Base-by-base conservation (phyloP, 1,140 invertebrate genomes). In the Plodia interpunctella region DNA sequence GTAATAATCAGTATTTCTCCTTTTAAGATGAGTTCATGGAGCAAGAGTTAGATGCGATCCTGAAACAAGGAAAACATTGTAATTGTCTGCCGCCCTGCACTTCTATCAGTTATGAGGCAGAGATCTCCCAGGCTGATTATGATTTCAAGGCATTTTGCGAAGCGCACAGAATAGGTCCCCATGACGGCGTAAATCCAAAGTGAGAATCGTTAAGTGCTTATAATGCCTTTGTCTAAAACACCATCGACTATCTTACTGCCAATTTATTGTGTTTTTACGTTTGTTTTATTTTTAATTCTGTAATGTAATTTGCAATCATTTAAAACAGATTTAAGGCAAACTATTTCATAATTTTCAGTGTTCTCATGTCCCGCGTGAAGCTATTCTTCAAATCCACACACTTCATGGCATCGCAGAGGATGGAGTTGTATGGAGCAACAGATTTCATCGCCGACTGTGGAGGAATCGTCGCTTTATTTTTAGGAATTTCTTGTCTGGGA, bases 21-120 rank as follows among this genome's bases (percentile, higher is more conserved):
- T 32, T 44, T 44, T 44, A n/a, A 44, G 38, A 44, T 44, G n/a
- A 44, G 1, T 44, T 44, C n/a, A 44, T 44, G 38, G 38, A 44
- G 5, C 38, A 44, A 15, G 38, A 44, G 15, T 15, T 44, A n/a
- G 38, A 44, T 15, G 38, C 38, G 15, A 6, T 44, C 15, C 15
- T 44, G 8, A 44, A 44, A 15, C 38, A 44, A 44, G 38, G 38
- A 44, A n/a, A 44, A 17, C n/a, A 86, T n/a, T 94, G 94, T 70
- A 90, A 92, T 65, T 95, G 94, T 71, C 78, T 94, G 56, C 93
- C 93, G 1, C 90, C 92, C 0, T 95, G 94, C 67, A 94, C 92
- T 0, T 92, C 93, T 1, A 88, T 94, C 0, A 88, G 90, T 8
- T 95, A 94, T 70, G 91, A 93, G 60, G 91, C 92, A 0, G 93